Evolutionary conservation across 2,888 invertebrate genomes (phyloP).

Genomic region (Allacma fusca): DNA sequence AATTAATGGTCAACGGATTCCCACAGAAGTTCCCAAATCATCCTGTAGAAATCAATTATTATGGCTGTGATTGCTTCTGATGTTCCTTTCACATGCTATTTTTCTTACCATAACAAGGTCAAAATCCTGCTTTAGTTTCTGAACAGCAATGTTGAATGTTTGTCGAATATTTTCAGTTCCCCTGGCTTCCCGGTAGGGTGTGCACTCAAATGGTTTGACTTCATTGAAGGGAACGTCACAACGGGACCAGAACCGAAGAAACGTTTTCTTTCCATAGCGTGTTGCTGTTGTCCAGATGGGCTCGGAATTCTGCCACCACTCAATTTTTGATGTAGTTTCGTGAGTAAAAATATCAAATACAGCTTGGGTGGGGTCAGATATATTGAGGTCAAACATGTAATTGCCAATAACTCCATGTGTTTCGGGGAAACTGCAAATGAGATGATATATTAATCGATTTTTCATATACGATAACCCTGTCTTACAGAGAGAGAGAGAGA

Average conservation of each 20-base stretch:
- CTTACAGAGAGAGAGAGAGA: too few species aligned
- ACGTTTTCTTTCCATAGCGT: constrained; percentile 60
- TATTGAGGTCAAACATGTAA: constrained; percentile 63
- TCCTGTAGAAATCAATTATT: too few species aligned
- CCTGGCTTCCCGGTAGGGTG: constrained; percentile 52
- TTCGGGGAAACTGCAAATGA: constrained; percentile 61
- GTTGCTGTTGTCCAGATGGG: constrained; percentile 63
- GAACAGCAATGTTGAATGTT: constrained; percentile 59
- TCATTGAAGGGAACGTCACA: constrained; percentile 62
- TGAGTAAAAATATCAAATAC: constrained; percentile 55
- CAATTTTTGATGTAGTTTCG: constrained; percentile 53
- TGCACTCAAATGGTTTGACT: constrained; percentile 58
- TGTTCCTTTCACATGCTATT: too few species aligned
- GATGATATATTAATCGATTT: neutral
- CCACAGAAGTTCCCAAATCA: too few species aligned
- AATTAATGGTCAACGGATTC: too few species aligned
- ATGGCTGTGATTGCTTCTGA: too few species aligned
- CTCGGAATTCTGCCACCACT: constrained; percentile 62
- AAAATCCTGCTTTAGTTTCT: constrained; percentile 59
- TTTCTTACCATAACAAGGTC: constrained; percentile 62
- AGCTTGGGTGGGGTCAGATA: constrained; percentile 19
- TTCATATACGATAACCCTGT: too few species aligned
- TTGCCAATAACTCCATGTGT: constrained; percentile 64
- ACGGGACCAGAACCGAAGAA: constrained; percentile 60
- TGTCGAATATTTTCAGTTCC: constrained; percentile 57